Evolutionary conservation across 2,888 invertebrate species (phyloP).

Genomic region (Cataglyphis cursor): DNA sequence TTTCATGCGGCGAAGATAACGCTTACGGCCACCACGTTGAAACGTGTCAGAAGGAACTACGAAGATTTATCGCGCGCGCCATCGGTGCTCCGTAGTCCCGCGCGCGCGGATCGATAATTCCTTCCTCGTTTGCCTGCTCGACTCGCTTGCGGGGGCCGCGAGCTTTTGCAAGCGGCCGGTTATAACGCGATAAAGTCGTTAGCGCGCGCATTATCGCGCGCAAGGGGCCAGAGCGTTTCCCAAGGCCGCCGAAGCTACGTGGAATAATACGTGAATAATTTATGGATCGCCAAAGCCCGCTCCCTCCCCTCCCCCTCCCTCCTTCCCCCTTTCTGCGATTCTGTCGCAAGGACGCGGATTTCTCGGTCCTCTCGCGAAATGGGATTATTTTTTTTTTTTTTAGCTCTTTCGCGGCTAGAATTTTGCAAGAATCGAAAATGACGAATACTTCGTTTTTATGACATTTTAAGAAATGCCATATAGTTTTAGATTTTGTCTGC

Average conservation of each 20-base stretch:
- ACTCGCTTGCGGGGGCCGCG: constrained; percentile 66
- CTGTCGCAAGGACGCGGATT: constrained; percentile 17
- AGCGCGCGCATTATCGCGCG: constrained; percentile 75
- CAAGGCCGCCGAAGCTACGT: constrained; percentile 69
- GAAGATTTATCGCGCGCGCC: constrained; percentile 76
- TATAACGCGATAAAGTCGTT: constrained; percentile 78
- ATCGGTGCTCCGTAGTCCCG: constrained; percentile 67
- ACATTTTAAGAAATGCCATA: not conserved
- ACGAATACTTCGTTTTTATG: not conserved
- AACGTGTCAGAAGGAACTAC: constrained; percentile 76
- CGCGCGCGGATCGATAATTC: constrained; percentile 73
- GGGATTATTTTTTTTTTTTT: not conserved
- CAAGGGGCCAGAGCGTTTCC: constrained; percentile 63
- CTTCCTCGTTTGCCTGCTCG: constrained; percentile 77
- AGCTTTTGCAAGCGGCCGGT: constrained; percentile 73
- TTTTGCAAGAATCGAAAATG: not conserved
- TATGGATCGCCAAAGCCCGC: constrained; percentile 62
- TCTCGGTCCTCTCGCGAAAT: not conserved
- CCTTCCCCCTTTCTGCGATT: not conserved
- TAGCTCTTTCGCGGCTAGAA: not conserved
- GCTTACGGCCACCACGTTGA: constrained; percentile 74
- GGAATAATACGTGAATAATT: constrained; percentile 73
- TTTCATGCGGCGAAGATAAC: constrained; percentile 74
- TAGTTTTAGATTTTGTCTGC: not conserved
- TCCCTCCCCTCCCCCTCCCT: constrained; percentile 11